These are phyloP conservation scores for Drosophila birchii DNA, from an alignment of 2,888 invertebrate genomes.

Conservation along the genomic window DNA sequence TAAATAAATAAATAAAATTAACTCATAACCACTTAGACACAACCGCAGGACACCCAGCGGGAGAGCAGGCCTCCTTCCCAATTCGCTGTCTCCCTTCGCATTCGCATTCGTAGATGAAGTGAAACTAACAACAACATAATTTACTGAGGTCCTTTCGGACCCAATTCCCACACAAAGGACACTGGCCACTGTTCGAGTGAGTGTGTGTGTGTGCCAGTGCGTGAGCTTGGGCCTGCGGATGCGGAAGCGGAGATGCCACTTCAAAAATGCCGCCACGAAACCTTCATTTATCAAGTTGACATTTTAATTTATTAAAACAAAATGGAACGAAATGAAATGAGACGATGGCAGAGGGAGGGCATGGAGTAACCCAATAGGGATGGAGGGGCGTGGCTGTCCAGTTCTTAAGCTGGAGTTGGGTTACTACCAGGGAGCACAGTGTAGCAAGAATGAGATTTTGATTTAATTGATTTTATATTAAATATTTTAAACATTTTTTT, in stretches of 20 bases:
- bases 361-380: not conserved
- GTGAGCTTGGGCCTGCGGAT: conserved; percentile 37
- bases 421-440: conserved; percentile 9
- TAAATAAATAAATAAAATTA: conserved; percentile 82
- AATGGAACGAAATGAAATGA: conserved; percentile 73
- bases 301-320: conserved; percentile 84
- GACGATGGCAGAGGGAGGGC: conserved; percentile 19
- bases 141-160: conserved; percentile 42
- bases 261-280: conserved; percentile 74
- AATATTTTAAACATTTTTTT: too few species aligned
- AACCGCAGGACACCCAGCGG: conserved; percentile 42
- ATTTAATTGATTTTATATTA: too few species aligned
- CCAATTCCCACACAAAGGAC: conserved; percentile 40
- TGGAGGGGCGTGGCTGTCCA: conserved; percentile 41
- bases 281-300: conserved; percentile 84
- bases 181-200: conserved; percentile 32
- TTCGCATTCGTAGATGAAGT: conserved; percentile 43
- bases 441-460: not conserved
- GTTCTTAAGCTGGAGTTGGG: conserved; percentile 32
- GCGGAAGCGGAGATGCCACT: conserved; percentile 46
- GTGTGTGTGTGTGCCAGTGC: conserved; percentile 12
- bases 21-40: conserved; percentile 79
- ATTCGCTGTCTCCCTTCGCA: not conserved
- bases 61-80: not conserved
- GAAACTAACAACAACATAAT: conserved; percentile 78